Base-by-base conservation (phyloP, 1,140 invertebrate species). In the Samia ricini region DNA sequence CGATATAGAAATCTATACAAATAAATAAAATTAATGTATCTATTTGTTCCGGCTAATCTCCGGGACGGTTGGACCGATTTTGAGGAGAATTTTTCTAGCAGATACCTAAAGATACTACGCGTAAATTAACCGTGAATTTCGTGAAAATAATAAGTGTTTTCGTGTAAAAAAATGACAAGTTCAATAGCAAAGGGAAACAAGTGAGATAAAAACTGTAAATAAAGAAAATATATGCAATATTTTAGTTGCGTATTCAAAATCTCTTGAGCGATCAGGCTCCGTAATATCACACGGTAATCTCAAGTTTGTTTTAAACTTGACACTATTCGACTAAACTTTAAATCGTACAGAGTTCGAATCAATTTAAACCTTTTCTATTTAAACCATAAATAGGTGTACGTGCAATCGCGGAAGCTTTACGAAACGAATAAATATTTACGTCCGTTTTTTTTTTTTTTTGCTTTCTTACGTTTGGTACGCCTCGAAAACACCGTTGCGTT, bases 391-490 rank as follows among this genome's bases (percentile, higher is more conserved):
- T 15, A 42, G 33, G 12, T 2, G 7, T 12, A 10, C 33, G 33
- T 15, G 33, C 33, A 42, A 42, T 42, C 33, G 33, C 69, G 79
- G 79, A 79, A 79, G 71, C 66, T 57, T 18, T 60, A 64, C 65
- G 72, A 76, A 78, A 78, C 74, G 71, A 55, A 73, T 77, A 81
- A 81, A 81, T 77, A 81, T 76, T 76, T 79, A 76, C 70, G 51
- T 63, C 56, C 61, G 66, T 29, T 62, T 61, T 54, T 50, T 49
- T 61, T 29, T 62, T 61, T 54, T 50, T 49, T 61, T 61, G 56
- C 42, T 36, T 54, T 42, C 10, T 2, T 56, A 55, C 79, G 77
- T 79, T 72, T 81, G 79, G 76, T 64, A 42, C n/a, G n/a, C n/a
- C 33, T 42, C 33, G 7, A 15, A 52, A 24, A 23, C 22, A 24